Evolutionary conservation across 2,888 invertebrate genomes (phyloP).

Genomic region (Leucoma salicis): DNA sequence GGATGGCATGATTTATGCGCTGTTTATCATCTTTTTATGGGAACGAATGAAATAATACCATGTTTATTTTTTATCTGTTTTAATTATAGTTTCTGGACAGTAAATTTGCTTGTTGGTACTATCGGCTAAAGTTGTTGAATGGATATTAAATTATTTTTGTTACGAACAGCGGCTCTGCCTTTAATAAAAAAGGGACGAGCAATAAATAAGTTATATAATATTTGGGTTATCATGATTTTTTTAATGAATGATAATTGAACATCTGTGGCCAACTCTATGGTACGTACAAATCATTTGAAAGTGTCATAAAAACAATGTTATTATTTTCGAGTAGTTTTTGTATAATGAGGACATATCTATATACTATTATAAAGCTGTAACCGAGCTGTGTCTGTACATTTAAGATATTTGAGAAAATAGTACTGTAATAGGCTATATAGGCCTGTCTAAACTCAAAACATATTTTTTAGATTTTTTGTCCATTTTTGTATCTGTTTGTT

Average conservation of each 20-base stretch:
- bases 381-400: too few relatives aligned
- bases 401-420: too few relatives aligned
- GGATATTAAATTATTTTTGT: conserved; percentile 33
- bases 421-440: too few relatives aligned
- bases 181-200: conserved; percentile 28
- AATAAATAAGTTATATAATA: conserved; percentile 27
- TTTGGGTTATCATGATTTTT: conserved; percentile 25
- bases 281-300: conserved; percentile 21
- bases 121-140: conserved; percentile 27
- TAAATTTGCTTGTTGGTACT: conserved; percentile 34
- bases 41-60: conserved; percentile 44
- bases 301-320: background rate
- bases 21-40: conserved; percentile 62
- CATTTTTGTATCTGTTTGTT: too few relatives aligned
- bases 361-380: too few relatives aligned
- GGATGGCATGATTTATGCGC: conserved; percentile 61
- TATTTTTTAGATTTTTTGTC: too few relatives aligned
- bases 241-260: conserved; percentile 27
- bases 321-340: conserved; percentile 3
- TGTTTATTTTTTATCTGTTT: conserved; percentile 37
- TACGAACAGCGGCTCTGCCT: conserved; percentile 24
- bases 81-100: conserved; percentile 41
- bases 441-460: too few relatives aligned
- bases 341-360: too few relatives aligned
- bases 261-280: conserved; percentile 21